Evolutionary conservation across 2,888 invertebrate species (phyloP), one percentile per base, ranked within the genome.

Genomic region (Campoplex nolae): DNA sequence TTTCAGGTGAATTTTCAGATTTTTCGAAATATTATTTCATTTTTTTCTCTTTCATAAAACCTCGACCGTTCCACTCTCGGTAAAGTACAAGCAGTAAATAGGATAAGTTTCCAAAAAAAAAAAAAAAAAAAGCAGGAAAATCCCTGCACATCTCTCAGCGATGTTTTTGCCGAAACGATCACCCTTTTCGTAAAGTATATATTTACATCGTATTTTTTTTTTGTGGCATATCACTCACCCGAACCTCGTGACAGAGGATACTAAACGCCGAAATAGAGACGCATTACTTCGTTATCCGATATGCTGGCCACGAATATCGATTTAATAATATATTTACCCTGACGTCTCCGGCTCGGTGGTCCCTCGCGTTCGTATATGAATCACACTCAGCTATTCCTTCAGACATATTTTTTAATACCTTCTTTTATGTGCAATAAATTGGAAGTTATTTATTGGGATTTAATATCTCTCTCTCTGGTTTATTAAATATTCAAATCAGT

Each of bases 311-410:
- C 82, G 70, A 83, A 79, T 82, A 88, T 89, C 87, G 86, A 89
- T 89, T 89, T 85, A 89, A 88, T 89, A 89, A 89, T 89, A 88
- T 89, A 88, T 89, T 89, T 89, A 86, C 86, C 68, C 78, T 78
- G 73, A 70, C 51, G 83, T 88, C 82, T 83, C 67, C 76, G 78
- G 74, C 32, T 56, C 54, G 35, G 56, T 23, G 67, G 58, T 68
- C 73, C 84, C 58, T 73, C 65, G 62, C 73, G 42, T 77, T 68
- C 62, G 83, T 83, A 76, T 83, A 76, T 83, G 67, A 77, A 81
- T 86, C 84, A 84, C 84, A 56, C 71, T 68, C 51, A 54, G 67
- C 38, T 18, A 32, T 38, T 45, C 42, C 67, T 35, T n/a, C 51
- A 79, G 83, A 70, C 74, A 32, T 80, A 67, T 83, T 45, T 82